Evolutionary conservation across 2,888 invertebrate genomes (phyloP).

Genomic region (Vannuccia rotundouncinata): DNA sequence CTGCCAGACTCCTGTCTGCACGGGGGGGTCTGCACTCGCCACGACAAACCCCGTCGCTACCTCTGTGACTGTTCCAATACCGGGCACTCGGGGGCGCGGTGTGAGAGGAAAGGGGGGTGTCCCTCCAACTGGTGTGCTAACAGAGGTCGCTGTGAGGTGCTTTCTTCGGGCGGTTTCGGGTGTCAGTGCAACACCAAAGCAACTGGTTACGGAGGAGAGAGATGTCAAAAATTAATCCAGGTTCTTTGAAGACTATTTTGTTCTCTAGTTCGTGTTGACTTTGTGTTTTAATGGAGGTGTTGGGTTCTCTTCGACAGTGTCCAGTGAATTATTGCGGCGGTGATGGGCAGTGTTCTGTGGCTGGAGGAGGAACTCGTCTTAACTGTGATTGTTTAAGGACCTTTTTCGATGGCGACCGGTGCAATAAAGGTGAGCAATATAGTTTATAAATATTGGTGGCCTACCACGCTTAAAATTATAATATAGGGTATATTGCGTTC

Average conservation of each 20-base stretch:
- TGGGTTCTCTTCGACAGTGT: too few relatives aligned
- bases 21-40: conserved; percentile 1
- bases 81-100: conserved; percentile 35
- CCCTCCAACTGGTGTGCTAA: background rate
- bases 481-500: too few relatives aligned
- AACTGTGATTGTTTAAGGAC: conserved; percentile 1
- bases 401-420: background rate
- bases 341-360: background rate
- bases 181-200: background rate
- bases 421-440: background rate
- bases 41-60: background rate
- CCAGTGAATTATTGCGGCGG: too few relatives aligned
- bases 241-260: too few relatives aligned
- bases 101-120: conserved; percentile 40
- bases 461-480: too few relatives aligned
- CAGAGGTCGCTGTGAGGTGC: conserved; percentile 8
- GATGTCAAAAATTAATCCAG: background rate
- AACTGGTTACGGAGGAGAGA: conserved; percentile 31
- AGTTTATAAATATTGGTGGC: too few relatives aligned
- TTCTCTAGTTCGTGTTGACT: too few relatives aligned
- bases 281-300: too few relatives aligned
- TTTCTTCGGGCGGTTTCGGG: conserved; percentile 24
- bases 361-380: background rate
- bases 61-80: background rate
- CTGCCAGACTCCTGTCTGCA: background rate